Evolutionary conservation across 2,797 vertebrate genomes (phyloP), one percentile per base, ranked within the genome.

Genomic region (Bryconaethiops microstoma): DNA sequence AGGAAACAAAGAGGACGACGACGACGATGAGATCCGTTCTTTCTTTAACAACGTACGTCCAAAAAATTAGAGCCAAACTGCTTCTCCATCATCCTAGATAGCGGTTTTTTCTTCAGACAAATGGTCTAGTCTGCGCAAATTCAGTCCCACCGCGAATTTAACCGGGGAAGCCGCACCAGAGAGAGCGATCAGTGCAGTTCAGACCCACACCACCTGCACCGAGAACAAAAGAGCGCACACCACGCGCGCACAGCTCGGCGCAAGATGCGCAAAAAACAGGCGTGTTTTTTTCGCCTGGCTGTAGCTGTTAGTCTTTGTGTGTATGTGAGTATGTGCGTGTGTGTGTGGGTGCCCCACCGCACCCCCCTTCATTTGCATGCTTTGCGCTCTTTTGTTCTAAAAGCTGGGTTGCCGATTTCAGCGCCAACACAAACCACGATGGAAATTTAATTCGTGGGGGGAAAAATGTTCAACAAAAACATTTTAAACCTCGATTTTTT

Each of bases 381-480:
- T 87, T 81, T 87, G 89, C 91, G 10, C 86, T 59, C 92, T 92
- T 94, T 94, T 94, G 92, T 95, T 93, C 90, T 86, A 83, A 85
- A 83, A 0, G 23, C 67, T 76, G 48, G 71, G 77, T 73, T 68
- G 78, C 79, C 73, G 52, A 72, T 62, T 82, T 74, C 77, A 85
- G 74, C 69, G 73, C 83, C 77, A 82, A 69, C 68, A 57, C 55
- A 73, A 71, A 16, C 35, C 35, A n/a, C 64, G 16, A 42, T 1
- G 64, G 39, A 2, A 59, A 13, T 1, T 17, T 17, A 29, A 70
- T 52, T 48, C 70, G 55, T 62, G 7, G 45, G 16, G 63, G 17
- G 2, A 48, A 29, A 67, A 72, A 57, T 8, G 13, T 2, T 5
- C 10, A 35, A 35, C 35, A 35, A 35, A 35, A 35, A 35, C 35